Evolutionary conservation across 2,113 vertebrate species (phyloP).

Genomic region (Lucifuga dentata): DNA sequence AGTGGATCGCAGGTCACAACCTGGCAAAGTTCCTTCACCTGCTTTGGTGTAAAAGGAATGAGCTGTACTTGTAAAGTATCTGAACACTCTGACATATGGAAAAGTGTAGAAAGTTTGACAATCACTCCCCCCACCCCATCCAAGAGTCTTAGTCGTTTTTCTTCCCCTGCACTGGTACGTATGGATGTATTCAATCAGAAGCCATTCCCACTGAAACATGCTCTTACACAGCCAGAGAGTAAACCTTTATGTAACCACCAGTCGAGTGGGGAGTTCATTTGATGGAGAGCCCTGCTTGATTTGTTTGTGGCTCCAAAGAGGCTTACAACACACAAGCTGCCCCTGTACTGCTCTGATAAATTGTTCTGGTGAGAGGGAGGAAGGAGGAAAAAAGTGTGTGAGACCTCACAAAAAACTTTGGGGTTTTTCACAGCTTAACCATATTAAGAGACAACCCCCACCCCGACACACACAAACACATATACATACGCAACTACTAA

Average conservation of each 20-base stretch:
- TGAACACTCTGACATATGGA: slow-evolving; percentile 51
- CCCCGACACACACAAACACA: slow-evolving; percentile 46
- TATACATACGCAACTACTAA: slow-evolving; percentile 13
- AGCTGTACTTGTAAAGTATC: slow-evolving; percentile 8
- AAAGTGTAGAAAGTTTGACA: slow-evolving; percentile 68
- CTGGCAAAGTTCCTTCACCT: slow-evolving; percentile 31
- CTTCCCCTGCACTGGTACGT: slow-evolving; percentile 45
- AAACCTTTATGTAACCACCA: slow-evolving; percentile 77
- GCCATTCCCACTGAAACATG: slow-evolving; percentile 68
- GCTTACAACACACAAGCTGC: slow-evolving; percentile 78
- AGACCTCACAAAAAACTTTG: slow-evolving; percentile 74
- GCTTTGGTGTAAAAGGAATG: slow-evolving; percentile 18
- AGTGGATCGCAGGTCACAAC: background rate
- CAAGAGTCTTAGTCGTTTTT: slow-evolving; percentile 58
- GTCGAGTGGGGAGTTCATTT: slow-evolving; percentile 76
- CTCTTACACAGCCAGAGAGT: slow-evolving; percentile 70
- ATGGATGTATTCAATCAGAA: slow-evolving; percentile 75
- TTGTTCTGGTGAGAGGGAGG: slow-evolving; percentile 72
- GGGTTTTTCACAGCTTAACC: slow-evolving; percentile 80
- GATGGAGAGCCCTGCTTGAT: slow-evolving; percentile 80
- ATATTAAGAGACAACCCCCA: slow-evolving; percentile 76
- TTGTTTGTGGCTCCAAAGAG: slow-evolving; percentile 83
- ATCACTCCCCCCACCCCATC: slow-evolving; percentile 6
- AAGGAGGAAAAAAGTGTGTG: slow-evolving; percentile 72
- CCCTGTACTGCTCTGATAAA: slow-evolving; percentile 80